Base-by-base conservation (phyloP, 1,140 invertebrate genomes). In the Apis laboriosa region DNA sequence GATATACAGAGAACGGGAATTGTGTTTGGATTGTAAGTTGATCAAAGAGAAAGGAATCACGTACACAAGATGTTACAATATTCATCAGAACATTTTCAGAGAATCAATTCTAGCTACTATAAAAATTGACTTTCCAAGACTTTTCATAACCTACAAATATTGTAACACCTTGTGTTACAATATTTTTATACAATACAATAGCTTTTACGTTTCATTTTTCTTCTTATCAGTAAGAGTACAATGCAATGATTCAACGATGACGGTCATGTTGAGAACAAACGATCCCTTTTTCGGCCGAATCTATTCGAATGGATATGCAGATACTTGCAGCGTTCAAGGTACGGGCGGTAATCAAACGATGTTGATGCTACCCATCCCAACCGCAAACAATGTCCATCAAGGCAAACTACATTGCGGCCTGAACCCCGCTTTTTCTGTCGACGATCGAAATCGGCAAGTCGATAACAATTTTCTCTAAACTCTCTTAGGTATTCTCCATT, bases 11-110 rank as follows among this genome's bases (percentile, higher is more conserved):
- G 95, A 96, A 87, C 91, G 93, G 72, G 92, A 95, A 21, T 92
- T 94, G 9, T 96, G 95, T 83, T 85, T 96, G 1, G 93, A 96
- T 83, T 81, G 95, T 95, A 89, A 93, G 94, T 87, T 43, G 34
- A 43, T 43, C 34, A 7, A 34, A 34, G 0, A 3, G 34, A 34
- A 43, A 43, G 34, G 5, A 43, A 43, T 43, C 34, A 43, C 5
- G 34, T 43, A 7, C 5, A 43, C 5, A 43, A 43, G 5, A 7
- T 43, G 34, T 43, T 7, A 7, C 2, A 7, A 43, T 43, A 43
- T 43, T 43, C 5, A 7, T 43, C 24, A 43, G 5, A 43, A 43
- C 34, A 43, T 43, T 43, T 43, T 43, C 34, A 43, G 5, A 43
- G 34, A 43, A 43, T 43, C 5, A 43, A 43, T 43, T 43, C 34